Evolutionary conservation across 2,797 vertebrate species (phyloP).

Genomic region (Hypotaenidia philippensis): DNA sequence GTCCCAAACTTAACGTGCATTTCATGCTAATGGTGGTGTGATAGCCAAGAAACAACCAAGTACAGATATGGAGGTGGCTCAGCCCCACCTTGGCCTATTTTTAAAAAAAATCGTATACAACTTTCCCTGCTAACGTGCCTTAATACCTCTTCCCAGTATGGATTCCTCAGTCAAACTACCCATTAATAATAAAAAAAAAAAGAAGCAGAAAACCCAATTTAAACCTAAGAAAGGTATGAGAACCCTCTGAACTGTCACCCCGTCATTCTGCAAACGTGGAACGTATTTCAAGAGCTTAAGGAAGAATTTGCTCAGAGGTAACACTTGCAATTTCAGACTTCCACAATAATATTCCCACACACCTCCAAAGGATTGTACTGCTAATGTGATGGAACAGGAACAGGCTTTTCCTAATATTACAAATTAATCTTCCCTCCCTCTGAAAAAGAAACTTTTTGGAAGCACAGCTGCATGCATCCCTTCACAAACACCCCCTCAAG

Average conservation of each 20-base stretch:
- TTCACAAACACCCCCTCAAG: neutral
- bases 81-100: neutral
- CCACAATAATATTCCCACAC: neutral
- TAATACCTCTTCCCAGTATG: neutral
- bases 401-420: neutral
- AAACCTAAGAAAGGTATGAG: neutral
- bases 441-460: neutral
- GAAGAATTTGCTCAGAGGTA: neutral
- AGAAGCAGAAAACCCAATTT: neutral
- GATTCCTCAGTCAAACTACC: neutral
- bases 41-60: neutral
- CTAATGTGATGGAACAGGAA: neutral
- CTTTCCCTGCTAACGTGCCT: neutral
- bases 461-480: neutral
- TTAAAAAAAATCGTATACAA: neutral
- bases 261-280: neutral
- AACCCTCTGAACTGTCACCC: neutral
- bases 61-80: neutral
- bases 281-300: neutral
- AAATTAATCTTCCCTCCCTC: neutral
- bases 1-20: neutral
- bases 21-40: neutral
- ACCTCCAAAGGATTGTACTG: neutral
- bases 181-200: neutral
- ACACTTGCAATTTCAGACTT: neutral